These are phyloP conservation scores for Aleiodes sp. DNA, from an alignment of 1,140 invertebrate genomes.

Conservation along the genomic window DNA sequence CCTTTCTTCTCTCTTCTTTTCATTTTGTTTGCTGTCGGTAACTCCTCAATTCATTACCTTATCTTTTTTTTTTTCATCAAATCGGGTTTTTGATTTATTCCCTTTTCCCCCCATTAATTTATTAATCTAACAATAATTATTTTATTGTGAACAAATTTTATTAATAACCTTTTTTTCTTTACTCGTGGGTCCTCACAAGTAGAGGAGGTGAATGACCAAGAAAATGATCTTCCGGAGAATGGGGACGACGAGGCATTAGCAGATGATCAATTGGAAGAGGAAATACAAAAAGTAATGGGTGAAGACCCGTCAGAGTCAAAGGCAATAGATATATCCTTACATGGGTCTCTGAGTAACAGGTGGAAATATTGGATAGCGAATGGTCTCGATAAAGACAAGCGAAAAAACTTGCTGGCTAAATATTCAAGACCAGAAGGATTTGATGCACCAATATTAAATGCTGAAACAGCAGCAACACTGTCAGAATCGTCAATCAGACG, in stretches of 20 bases:
- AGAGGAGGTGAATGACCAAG: too few species aligned
- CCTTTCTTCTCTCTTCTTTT: too few species aligned
- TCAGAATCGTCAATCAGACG: background rate
- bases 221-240: too few species aligned
- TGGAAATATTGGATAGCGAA: constrained; percentile 10
- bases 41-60: too few species aligned
- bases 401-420: constrained; percentile 9
- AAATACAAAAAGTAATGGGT: constrained; percentile 4
- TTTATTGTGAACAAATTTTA: too few species aligned
- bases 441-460: constrained; percentile 11
- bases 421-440: constrained; percentile 21
- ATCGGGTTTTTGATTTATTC: too few species aligned
- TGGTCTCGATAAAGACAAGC: background rate
- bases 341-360: background rate
- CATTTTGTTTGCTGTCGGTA: too few species aligned
- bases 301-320: constrained; percentile 20
- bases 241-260: too few species aligned
- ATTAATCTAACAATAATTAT: too few species aligned
- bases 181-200: background rate
- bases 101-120: too few species aligned
- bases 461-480: background rate
- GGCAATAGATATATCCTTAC: background rate
- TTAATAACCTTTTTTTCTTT: too few species aligned
- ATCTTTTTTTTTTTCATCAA: too few species aligned
- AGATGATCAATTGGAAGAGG: background rate